Base-by-base conservation (phyloP, 2,113 vertebrate species). In the Australoheros scitulus region DNA sequence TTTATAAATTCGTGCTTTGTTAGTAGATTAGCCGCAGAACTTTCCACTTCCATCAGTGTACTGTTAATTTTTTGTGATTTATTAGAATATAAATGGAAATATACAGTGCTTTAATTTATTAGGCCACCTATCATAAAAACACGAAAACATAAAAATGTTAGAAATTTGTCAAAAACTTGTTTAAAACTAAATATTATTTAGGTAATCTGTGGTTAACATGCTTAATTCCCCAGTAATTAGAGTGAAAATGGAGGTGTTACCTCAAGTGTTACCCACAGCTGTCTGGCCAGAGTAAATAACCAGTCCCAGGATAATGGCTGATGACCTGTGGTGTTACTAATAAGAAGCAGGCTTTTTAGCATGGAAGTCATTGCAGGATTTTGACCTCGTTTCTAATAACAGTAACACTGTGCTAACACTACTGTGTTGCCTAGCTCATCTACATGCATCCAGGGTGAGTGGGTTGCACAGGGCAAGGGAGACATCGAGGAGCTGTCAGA, bases 301-400 rank as follows among this genome's bases (percentile, higher is more conserved):
- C 41, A 50, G 77, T 76, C 74, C 72, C 81, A 78, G 83, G 86
- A 84, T 61, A 77, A 81, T 83, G 52, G 55, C 47, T 80, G 78
- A 86, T 89, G 82, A 88, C 82, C 83, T 83, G 80, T 80, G 68
- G 74, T 7, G 56, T 76, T 36, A 56, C 83, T 95, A 93, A 94
- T 92, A 94, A 77, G 80, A 80, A 90, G 78, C 90, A 91, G 80
- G 84, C 84, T 77, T 77, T 87, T 91, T 85, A 91, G 68, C 56
- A 88, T 90, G 90, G 93, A 93, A 96, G 63, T 77, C 90, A 94
- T 90, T 93, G 94, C 86, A 87, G 88, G 61, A 57, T 84, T 64
- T 61, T 89, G 81, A 88, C 84, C 65, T 92, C 90, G n/a, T 58
- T 36, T 84, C 83, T 86, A 87, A 92, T 86, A 85, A 88, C 87